Percentiles rank a stretch among this genome's conserved stretches.
Evolutionary conservation across 2,113 vertebrate species (phyloP).

Genomic region (Cacatua alba): DNA sequence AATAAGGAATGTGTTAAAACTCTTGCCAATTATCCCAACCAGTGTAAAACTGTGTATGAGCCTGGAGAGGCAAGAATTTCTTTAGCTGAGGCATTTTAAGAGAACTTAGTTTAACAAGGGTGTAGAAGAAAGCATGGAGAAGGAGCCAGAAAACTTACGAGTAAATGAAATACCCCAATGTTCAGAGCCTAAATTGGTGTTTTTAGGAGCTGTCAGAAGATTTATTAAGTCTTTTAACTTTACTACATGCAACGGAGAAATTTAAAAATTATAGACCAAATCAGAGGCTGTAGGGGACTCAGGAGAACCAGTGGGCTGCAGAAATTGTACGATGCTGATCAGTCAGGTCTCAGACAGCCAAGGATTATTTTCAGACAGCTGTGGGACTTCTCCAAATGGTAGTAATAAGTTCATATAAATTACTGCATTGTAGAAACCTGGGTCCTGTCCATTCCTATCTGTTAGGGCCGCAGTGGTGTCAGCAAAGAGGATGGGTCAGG

Average conservation of each 20-base stretch:
- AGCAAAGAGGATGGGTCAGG: not conserved
- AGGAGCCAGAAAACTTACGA: slow-evolving; percentile 57
- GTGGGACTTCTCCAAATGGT: not conserved
- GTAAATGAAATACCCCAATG: slow-evolving; percentile 62
- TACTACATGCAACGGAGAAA: slow-evolving; percentile 58
- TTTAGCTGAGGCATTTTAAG: slow-evolving; percentile 34
- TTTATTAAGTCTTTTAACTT: slow-evolving; percentile 72
- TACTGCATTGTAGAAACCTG: not conserved
- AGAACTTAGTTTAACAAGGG: slow-evolving; percentile 53
- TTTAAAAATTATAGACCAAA: slow-evolving; percentile 38
- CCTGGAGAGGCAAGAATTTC: slow-evolving; percentile 48
- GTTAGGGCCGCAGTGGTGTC: not conserved
- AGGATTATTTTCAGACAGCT: not conserved
- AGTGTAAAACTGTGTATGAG: slow-evolving; percentile 20
- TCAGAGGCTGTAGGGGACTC: not conserved
- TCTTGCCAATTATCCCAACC: slow-evolving; percentile 46
- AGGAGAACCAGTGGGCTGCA: not conserved
- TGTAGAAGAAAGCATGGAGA: slow-evolving; percentile 55
- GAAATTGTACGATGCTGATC: not conserved
- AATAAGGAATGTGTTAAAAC: slow-evolving; percentile 64
- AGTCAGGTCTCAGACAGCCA: not conserved
- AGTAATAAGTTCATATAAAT: not conserved
- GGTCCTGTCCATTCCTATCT: not conserved
- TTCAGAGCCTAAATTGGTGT: slow-evolving; percentile 47
- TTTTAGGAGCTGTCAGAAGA: slow-evolving; percentile 67